These are phyloP conservation scores for Sphyrna mokarran DNA, from an alignment of 2,113 vertebrate species.

Conservation along the genomic window DNA sequence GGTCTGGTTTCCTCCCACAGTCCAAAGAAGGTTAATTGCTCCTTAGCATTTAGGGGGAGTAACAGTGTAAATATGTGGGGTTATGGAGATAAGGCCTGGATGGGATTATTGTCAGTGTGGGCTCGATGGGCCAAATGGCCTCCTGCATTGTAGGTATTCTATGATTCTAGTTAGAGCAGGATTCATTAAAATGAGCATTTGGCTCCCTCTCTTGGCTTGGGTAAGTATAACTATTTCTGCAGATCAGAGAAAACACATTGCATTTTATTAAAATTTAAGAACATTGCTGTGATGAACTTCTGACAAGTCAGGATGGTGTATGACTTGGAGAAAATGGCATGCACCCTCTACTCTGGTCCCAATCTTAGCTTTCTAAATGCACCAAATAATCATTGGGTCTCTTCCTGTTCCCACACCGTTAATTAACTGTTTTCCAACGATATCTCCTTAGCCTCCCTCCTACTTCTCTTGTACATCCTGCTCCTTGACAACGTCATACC, in stretches of 20 bases:
- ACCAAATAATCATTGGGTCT: no score
- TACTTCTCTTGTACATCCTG: neutral
- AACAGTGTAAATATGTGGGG: no score
- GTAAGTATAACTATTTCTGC: neutral
- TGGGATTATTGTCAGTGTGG: no score
- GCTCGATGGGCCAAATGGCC: no score
- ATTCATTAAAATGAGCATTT: neutral
- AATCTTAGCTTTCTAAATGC: no score
- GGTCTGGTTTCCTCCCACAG: no score
- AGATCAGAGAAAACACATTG: neutral
- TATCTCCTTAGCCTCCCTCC: neutral
- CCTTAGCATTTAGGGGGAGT: no score
- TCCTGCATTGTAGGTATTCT: no score
- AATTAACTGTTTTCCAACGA: neutral
- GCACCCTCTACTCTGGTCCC: no score
- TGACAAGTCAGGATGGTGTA: neutral
- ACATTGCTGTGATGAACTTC: neutral
- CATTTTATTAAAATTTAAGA: neutral
- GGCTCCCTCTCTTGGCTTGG: conserved; percentile 1
- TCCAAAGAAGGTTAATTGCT: no score
- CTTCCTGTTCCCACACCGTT: neutral
- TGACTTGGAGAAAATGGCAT: no score
- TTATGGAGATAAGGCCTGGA: no score
- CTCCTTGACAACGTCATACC: neutral
- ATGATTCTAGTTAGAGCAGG: neutral